Evolutionary conservation across 2,888 invertebrate genomes (phyloP).

Genomic region (Thereva nobilitata): DNA sequence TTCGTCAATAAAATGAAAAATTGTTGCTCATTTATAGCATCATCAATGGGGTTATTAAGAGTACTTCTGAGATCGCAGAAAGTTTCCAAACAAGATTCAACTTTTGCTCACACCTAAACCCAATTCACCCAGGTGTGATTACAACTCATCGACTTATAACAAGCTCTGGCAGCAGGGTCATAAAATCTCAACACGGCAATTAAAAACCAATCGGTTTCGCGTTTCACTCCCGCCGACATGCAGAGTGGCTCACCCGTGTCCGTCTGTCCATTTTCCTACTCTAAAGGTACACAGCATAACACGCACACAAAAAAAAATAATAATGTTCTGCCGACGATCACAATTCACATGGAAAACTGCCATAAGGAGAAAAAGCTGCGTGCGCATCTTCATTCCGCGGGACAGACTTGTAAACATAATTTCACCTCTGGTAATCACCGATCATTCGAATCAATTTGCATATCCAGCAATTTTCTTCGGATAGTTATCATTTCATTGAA

Average conservation of each 20-base stretch:
- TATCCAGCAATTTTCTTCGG: slow-evolving; percentile 13
- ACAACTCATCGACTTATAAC: slow-evolving; percentile 32
- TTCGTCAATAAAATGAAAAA: not conserved
- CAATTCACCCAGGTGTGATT: slow-evolving; percentile 27
- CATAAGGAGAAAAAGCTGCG: slow-evolving; percentile 13
- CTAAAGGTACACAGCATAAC: slow-evolving; percentile 14
- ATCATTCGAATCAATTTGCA: slow-evolving; percentile 34
- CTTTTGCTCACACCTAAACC: slow-evolving; percentile 22
- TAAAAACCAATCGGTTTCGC: slow-evolving; percentile 28
- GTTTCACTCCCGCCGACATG: slow-evolving; percentile 8
- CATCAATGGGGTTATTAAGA: not conserved
- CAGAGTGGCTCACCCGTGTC: not conserved
- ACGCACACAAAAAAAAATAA: slow-evolving; percentile 9
- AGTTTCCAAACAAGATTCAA: slow-evolving; percentile 13
- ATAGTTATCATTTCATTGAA: not conserved
- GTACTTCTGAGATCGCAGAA: not conserved
- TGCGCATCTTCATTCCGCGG: slow-evolving; percentile 30
- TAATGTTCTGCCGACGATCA: no score
- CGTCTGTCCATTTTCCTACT: not conserved
- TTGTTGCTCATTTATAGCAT: not conserved
- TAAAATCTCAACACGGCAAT: slow-evolving; percentile 30
- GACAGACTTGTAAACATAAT: slow-evolving; percentile 26
- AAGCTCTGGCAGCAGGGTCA: slow-evolving; percentile 24
- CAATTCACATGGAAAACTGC: not conserved
- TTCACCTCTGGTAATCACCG: slow-evolving; percentile 28